phyloP scores from a whole-genome alignment of 2,888 invertebrate species.

The Cartodere bifasciata region DNA sequence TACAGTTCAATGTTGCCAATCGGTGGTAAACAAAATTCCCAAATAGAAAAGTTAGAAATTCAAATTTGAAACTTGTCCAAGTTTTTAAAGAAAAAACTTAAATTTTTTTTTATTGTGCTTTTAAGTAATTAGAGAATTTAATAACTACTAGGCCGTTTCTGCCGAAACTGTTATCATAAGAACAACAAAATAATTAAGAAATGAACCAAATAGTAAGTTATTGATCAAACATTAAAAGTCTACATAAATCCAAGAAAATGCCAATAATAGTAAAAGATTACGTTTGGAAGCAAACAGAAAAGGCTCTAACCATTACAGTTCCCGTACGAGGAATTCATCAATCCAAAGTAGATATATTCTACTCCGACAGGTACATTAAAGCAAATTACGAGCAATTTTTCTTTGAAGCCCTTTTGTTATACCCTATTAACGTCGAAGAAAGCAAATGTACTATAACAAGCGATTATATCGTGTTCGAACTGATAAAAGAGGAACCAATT shows the following conservation, averaged over 20 bases:
- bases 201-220: too few species aligned
- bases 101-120: too few species aligned
- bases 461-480: conserved; percentile 49
- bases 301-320: conserved; percentile 48
- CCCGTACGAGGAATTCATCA: conserved; percentile 49
- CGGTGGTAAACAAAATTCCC: too few species aligned
- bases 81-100: too few species aligned
- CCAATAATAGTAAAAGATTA: conserved; percentile 64
- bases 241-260: conserved; percentile 43
- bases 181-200: too few species aligned
- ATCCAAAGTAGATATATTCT: conserved; percentile 56
- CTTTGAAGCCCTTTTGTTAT: conserved; percentile 59
- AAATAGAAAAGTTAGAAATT: too few species aligned
- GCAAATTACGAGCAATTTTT: conserved; percentile 59
- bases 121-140: too few species aligned
- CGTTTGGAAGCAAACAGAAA: conserved; percentile 60
- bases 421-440: conserved; percentile 45
- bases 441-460: conserved; percentile 50
- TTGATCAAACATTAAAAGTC: too few species aligned
- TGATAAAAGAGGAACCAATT: conserved; percentile 44
- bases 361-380: conserved; percentile 57
- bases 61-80: too few species aligned
- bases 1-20: too few species aligned
- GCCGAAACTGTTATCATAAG: too few species aligned
- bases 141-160: too few species aligned